Conservation (phyloP, 2,797 vertebrate species). For the Spea hammondii region DNA sequence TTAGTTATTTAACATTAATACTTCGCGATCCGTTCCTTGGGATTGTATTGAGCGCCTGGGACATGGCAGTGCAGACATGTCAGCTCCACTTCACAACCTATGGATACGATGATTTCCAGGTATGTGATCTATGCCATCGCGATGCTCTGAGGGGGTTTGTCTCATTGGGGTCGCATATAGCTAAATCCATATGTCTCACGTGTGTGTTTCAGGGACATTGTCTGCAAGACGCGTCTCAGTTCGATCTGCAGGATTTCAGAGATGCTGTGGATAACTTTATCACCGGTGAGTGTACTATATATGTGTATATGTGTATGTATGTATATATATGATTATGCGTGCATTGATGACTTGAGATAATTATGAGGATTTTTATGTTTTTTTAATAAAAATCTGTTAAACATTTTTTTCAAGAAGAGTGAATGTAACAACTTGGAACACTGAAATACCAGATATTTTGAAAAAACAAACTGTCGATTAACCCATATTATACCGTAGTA, state of each 20-base stretch:
- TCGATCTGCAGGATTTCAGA: slow-evolving; percentile 75
- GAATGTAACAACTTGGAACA: too few species aligned
- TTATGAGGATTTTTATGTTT: too few species aligned
- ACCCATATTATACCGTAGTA: too few species aligned
- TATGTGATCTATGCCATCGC: slow-evolving; percentile 17
- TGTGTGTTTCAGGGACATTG: slow-evolving; percentile 51
- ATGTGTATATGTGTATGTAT: neutral
- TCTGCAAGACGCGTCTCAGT: slow-evolving; percentile 64
- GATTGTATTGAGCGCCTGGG: neutral
- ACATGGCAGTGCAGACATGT: slow-evolving; percentile 56
- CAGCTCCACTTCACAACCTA: slow-evolving; percentile 25
- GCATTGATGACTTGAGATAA: too few species aligned
- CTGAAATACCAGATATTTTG: too few species aligned
- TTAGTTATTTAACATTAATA: neutral
- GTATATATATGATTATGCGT: neutral
- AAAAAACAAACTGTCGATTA: too few species aligned
- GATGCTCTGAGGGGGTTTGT: neutral
- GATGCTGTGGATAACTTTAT: slow-evolving; percentile 75
- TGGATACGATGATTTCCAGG: slow-evolving; percentile 62
- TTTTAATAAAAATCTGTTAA: too few species aligned
- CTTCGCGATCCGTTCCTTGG: neutral
- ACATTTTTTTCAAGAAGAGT: too few species aligned
- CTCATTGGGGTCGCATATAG: too few species aligned
- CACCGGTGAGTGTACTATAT: slow-evolving; percentile 69
- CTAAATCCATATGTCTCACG: accelerated